Conservation (phyloP, 2,888 invertebrate genomes). For the Luffia ferchaultella region DNA sequence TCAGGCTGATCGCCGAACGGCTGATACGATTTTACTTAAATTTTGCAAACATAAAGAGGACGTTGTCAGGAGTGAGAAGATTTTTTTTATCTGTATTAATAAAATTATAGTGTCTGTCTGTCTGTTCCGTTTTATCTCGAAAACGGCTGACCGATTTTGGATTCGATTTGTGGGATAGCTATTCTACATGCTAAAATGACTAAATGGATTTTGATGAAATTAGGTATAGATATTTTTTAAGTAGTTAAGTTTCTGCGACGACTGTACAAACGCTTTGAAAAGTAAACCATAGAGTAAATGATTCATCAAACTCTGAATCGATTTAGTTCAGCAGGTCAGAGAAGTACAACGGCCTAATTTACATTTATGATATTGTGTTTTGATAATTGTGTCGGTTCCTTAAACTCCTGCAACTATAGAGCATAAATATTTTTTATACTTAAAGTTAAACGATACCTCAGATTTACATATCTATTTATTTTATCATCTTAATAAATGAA, state of each 20-base stretch:
- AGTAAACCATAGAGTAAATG: constrained; percentile 22
- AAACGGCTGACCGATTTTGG: too few species aligned
- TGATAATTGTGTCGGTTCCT: neutral
- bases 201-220: too few species aligned
- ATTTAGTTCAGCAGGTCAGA: constrained; percentile 44
- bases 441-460: neutral
- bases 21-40: too few species aligned
- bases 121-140: too few species aligned
- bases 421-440: neutral
- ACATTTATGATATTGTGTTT: neutral
- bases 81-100: too few species aligned
- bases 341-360: constrained; percentile 7
- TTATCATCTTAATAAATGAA: neutral
- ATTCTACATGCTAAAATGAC: too few species aligned
- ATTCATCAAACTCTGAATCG: constrained; percentile 31
- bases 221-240: too few species aligned
- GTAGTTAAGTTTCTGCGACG: neutral
- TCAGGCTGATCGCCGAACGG: too few species aligned
- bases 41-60: too few species aligned
- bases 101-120: too few species aligned
- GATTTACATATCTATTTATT: neutral
- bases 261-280: constrained; percentile 26
- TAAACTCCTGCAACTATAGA: neutral
- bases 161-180: too few species aligned
- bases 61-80: too few species aligned